These are phyloP conservation scores for Notamacropus eugenii DNA, from an alignment of 2,797 vertebrate genomes.

Conservation along the genomic window DNA sequence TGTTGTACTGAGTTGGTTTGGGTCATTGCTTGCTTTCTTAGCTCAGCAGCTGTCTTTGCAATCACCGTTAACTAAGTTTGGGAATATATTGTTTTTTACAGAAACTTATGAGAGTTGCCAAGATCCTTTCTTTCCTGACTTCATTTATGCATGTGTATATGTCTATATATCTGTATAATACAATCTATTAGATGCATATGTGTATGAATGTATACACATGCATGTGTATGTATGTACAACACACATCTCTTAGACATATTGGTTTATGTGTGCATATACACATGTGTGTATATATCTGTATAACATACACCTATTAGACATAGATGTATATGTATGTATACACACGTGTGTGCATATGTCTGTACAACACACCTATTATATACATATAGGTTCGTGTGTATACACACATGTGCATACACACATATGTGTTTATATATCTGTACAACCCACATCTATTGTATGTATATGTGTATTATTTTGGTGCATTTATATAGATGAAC, in stretches of 20 bases:
- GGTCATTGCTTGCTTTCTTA: slow-evolving; percentile 69
- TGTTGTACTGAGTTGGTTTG: slow-evolving; percentile 66
- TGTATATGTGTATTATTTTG: background rate
- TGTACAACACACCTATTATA: background rate
- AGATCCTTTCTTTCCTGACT: slow-evolving; percentile 83
- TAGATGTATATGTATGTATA: no score
- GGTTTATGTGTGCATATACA: background rate
- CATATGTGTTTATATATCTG: background rate
- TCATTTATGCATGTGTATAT: slow-evolving; percentile 73
- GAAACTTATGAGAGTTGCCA: slow-evolving; percentile 69
- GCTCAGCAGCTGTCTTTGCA: slow-evolving; percentile 58
- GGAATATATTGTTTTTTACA: slow-evolving; percentile 65
- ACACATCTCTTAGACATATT: background rate
- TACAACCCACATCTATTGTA: background rate
- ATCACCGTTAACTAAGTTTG: slow-evolving; percentile 72
- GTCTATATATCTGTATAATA: background rate
- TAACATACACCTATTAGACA: background rate
- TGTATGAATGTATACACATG: no score
- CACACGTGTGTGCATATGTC: background rate
- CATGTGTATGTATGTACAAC: background rate
- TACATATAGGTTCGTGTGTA: background rate
- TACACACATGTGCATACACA: background rate
- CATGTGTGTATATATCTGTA: background rate
- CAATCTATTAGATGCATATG: background rate
- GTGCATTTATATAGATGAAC: background rate